Evolutionary conservation across 2,888 invertebrate species (phyloP), one percentile per base, ranked within the genome.

Genomic region (Trachelus troglodyta): DNA sequence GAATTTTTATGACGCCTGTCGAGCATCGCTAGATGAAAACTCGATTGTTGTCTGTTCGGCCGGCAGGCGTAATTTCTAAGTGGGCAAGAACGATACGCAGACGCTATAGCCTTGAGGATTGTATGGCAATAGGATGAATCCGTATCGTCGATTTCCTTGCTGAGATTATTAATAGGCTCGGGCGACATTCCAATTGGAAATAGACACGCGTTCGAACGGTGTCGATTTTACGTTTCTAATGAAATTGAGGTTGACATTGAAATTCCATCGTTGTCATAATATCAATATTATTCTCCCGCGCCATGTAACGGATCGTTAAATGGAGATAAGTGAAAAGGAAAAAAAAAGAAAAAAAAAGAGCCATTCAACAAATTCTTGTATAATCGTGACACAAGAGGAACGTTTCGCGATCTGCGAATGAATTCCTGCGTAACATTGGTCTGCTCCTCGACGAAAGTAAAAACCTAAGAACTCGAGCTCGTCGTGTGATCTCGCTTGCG

Each of bases 231-330:
- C 73, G 34, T 77, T 79, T 75, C 80, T 77, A 77, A 82, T 81
- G 80, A 80, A 76, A 84, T 85, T 80, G 76, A 79, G 83, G 81
- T 76, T 83, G 83, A 83, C 84, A 85, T 84, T 83, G 82, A 79
- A 75, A 85, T 83, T 82, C 82, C 79, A 69, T 77, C 79, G 76
- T 76, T 80, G 83, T 84, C 78, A 40, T 79, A 77, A 79, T 81
- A 82, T 82, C 81, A 81, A 56, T 56, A 56, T 56, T 56, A 56
- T 56, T 56, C 56, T 23, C 56, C 9, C 9, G 56, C 23, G 6
- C 40, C 40, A 6, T 23, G 56, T 23, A 56, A 56, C 56, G 9
- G 23, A 56, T 56, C 23, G 56, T 9, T 6, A 56, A 56, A 56
- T 56, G 56, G 23, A 56, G 23, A 23, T 1, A 2, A 56, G 23